Evolutionary conservation across 2,113 vertebrate genomes (phyloP).

Genomic region (Leptobrachium ailaonicum): DNA sequence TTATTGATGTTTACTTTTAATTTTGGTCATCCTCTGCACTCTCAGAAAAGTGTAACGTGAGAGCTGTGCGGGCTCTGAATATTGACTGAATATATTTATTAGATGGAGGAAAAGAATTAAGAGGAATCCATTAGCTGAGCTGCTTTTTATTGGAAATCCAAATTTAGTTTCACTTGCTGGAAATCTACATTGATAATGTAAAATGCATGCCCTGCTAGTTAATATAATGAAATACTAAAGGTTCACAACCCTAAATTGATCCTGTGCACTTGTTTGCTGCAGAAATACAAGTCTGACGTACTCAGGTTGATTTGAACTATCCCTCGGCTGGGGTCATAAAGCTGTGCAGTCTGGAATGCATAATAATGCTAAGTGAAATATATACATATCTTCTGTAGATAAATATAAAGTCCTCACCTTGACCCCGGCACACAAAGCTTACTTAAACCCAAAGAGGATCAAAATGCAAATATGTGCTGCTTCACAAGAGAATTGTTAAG

Average conservation of each 20-base stretch:
- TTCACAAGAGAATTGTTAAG: too few relatives aligned
- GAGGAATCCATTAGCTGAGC: conserved; percentile 20
- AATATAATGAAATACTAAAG: conserved; percentile 16
- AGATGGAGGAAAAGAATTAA: conserved; percentile 6
- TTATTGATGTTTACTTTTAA: conserved; percentile 43
- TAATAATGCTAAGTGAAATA: conserved; percentile 22
- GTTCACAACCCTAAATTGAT: conserved; percentile 44
- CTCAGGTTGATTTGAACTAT: conserved; percentile 6
- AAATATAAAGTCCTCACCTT: conserved; percentile 12
- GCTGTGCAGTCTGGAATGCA: conserved; percentile 13
- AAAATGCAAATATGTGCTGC: too few relatives aligned
- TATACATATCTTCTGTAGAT: conserved; percentile 12
- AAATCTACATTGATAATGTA: conserved; percentile 24
- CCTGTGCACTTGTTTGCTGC: conserved; percentile 31
- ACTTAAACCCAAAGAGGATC: neutral
- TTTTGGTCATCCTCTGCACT: conserved; percentile 11
- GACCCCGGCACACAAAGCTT: conserved; percentile 9
- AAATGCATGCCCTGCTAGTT: conserved; percentile 22
- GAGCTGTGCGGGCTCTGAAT: neutral
- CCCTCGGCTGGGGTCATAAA: conserved; percentile 9
- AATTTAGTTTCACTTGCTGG: conserved; percentile 22
- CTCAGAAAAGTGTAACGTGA: conserved; percentile 10
- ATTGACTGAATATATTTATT: conserved; percentile 22
- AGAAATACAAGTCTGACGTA: conserved; percentile 17
- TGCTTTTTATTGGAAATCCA: conserved; percentile 33